Base-by-base conservation (phyloP, 2,888 invertebrate species). In the Sarcophaga rosellei region DNA sequence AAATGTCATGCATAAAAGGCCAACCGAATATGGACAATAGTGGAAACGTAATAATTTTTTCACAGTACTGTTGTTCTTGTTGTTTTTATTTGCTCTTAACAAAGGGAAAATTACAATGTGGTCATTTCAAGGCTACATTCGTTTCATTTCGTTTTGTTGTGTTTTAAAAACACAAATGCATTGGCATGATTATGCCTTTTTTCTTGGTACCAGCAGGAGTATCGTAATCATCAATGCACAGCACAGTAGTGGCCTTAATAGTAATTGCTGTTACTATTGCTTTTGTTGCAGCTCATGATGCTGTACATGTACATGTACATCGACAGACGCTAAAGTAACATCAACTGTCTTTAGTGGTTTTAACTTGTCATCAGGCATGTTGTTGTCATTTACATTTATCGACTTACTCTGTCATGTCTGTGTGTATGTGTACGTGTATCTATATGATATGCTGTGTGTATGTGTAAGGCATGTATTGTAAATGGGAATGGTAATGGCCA, bases 331-430 rank as follows among this genome's bases (percentile, higher is more conserved):
- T 61, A 62, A 5, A 74, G 69, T 69, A 66, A 73, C 65, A 74
- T 80, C 61, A 70, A 76, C 35, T 74, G 69, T 83, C 83, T 81
- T 83, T 70, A 66, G 83, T 86, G 80, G 86, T 74, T 83, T 83
- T 66, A 25, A 61, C 76, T 78, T 86, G 86, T 86, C 81, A 70
- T 78, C 81, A 81, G 69, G 69, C 61, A 78, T 86, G 86, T 84
- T 83, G 44, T 70, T 84, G 83, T 84, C 81, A 81, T 81, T 86
- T 78, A 78, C 80, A 83, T 83, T 83, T 86, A 86, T 83, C 83
- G 86, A 86, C 76, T 83, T 79, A 69, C 68, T 65, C 75, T 69
- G 73, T 74, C 63, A 81, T 74, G 77, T 44, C 5, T 6, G 17
- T n/a, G 21, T 23, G 15, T 23, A 69, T 63, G 69, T 20, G 20